Base-by-base conservation (phyloP, 2,888 invertebrate species). In the Acronicta aceris region DNA sequence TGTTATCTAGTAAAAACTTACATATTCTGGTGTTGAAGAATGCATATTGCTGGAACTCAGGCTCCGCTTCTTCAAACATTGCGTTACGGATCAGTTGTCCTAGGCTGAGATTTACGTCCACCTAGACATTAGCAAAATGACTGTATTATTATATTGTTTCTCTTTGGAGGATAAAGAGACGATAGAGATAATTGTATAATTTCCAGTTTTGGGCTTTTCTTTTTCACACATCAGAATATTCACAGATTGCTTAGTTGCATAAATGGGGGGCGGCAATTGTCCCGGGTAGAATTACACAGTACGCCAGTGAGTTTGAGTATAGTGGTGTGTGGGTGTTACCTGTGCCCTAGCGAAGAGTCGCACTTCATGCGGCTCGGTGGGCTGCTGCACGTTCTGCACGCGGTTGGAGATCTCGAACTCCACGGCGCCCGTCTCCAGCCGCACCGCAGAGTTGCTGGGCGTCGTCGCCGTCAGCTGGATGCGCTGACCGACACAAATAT, bases 401-500 rank as follows among this genome's bases (percentile, higher is more conserved):
- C 99, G 95, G 92, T 99, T 99, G 6, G 99, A 99, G 56, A 99
- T 93, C 91, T 99, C 98, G 82, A 99, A 96, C 87, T 99, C 98
- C 4, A 99, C 97, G 0, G 97, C 97, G 42, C 99, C 99, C 0
- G 99, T 99, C 92, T 99, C 99, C 61, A 99, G 95, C 5, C 99
- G 96, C 16, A 99, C 98, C 0, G 99, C 99, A 4, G 98, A 99
- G 84, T 98, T 98, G 49, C 99, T 99, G 0, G 99, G 99, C 0
- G 99, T 99, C 0, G 99, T 99, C 0, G 99, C 99, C 0, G 99
- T 99, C 61, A 99, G 95, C 89, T 99, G 99, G 68, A 99, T 98
- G 57, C 99, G 97, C 95, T 97, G 7, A 0, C 16, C 43, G 1
- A 5, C 0, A n/a, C n/a, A 38, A n/a, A 5, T 6, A 38, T 6